Base-by-base conservation (phyloP, 1,140 invertebrate genomes). In the Pogonomyrmex barbatus region DNA sequence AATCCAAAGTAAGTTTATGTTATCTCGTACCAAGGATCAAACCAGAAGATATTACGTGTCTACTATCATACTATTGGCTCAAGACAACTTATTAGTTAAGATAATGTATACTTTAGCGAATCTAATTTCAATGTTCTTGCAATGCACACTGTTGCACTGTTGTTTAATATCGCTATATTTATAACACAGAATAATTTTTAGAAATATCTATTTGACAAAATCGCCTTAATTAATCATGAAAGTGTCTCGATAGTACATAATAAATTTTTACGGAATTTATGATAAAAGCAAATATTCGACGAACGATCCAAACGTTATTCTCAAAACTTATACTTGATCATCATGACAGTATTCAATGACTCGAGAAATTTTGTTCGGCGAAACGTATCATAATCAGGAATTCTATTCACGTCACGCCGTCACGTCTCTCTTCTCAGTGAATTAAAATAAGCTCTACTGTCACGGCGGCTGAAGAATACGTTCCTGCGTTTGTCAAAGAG, bases 401-500 rank as follows among this genome's bases (percentile, higher is more conserved):
- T 45, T 12, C 42, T 83, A 83, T 83, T 75, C 56, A 75, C 42
- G 39, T 62, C 67, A 58, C 24, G 24, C n/a, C 24, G 42, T 82
- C 24, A 56, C 39, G n/a, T 73, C 68, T 50, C 24, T 50, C 33
- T 68, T 68, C 65, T 68, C 50, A 36, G 17, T 36, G 33, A 60
- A 83, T 83, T 62, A 75, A 83, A 75, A 75, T 83, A 67, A 81
- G 14, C 54, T 47, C 47, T 45, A 68, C 30, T 82, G 30, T 71
- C 67, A 6, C 50, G 36, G 68, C 54, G 42, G 30, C 39, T 83
- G 12, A 83, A 83, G 79, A 82, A 73, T 75, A 75, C 45, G 68
- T 83, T 83, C 68, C 79, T 83, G 71, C 39, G 17, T 75, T 71
- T 10, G 17, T 73, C 68, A 36, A 75, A 83, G 79, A 83, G 79